These are phyloP conservation scores for Lycaon pictus DNA, from an alignment of 2,113 vertebrate species.

Conservation along the genomic window DNA sequence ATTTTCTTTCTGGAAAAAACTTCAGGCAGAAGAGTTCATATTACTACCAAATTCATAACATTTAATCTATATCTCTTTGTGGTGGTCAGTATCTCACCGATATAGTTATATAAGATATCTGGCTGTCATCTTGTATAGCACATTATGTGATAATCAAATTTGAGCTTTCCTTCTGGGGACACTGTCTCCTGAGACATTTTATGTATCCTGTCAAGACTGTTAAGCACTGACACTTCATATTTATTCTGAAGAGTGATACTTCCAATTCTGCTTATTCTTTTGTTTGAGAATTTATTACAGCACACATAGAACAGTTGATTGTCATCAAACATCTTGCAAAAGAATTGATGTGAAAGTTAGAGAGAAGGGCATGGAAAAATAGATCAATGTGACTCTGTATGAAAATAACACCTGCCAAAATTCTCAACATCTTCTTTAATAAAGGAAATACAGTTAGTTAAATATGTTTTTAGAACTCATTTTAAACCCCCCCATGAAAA, in stretches of 20 bases:
- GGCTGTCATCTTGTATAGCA: neutral
- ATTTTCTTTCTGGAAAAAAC: neutral
- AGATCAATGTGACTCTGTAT: neutral
- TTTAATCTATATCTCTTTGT: neutral
- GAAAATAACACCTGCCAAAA: slow-evolving; percentile 30
- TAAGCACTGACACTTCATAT: slow-evolving; percentile 47
- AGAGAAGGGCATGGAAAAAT: neutral
- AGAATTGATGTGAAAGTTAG: slow-evolving; percentile 38
- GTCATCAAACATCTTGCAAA: slow-evolving; percentile 42
- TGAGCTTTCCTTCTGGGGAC: neutral
- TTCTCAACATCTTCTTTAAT: neutral
- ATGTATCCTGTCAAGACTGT: neutral
- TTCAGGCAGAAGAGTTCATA: neutral
- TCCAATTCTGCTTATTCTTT: slow-evolving; percentile 46
- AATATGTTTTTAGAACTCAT: neutral
- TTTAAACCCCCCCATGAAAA: neutral
- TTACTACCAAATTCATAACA: neutral
- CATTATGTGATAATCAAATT: neutral
- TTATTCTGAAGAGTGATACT: slow-evolving; percentile 43
- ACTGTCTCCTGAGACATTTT: slow-evolving; percentile 34
- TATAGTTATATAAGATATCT: neutral
- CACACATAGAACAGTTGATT: neutral
- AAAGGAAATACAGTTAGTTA: neutral
- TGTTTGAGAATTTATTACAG: slow-evolving; percentile 46
- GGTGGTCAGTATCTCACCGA: neutral